Base-by-base conservation (phyloP, 2,888 invertebrate genomes). In the Drosophila robusta region DNA sequence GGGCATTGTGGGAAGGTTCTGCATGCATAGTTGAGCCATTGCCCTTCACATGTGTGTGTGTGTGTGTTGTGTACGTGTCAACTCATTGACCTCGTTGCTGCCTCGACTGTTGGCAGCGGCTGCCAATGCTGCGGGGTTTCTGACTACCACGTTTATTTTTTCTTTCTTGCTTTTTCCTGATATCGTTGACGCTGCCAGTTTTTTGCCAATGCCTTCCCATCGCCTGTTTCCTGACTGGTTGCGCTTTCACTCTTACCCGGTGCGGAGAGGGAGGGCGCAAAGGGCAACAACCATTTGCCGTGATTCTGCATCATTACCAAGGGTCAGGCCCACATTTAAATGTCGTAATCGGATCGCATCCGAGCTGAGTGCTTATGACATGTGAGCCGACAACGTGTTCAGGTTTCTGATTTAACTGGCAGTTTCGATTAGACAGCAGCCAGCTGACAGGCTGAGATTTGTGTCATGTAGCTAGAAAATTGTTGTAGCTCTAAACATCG, bases 31-130 rank as follows among this genome's bases (percentile, higher is more conserved):
- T 50, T 52, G 54, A 77, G 77, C 80, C 80, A 61, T 58, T 85
- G 78, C 81, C 81, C 72, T 64, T 34, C 46, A 69, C 69, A 67
- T 62, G 12, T 29, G 18, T 46, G 29, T 47, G 44, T 24, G 34
- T 54, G 18, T 68, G 56, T 57, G 14, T 49, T 72, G 49, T 75
- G 61, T 76, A 81, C 84, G 87, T 83, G 87, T 80, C 76, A 83
- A 83, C 87, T 87, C 83, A 80, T 83, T 87, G 83, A 83, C 83
- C 83, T 83, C 87, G 70, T 71, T 75, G 58, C 70, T 57, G 24
- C 16, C 24, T 26, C 8, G 8, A 41, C 46, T 45, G 45, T 26
- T 52, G 39, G 29, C 38, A 32, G 14, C 22, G 18, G 34, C 44
- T 44, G 29, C 36, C 46, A 26, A 24, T 56, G 54, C 54, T 47